phyloP scores from a whole-genome alignment of 1,140 invertebrate genomes.

The Paralvinella palmiformis region DNA sequence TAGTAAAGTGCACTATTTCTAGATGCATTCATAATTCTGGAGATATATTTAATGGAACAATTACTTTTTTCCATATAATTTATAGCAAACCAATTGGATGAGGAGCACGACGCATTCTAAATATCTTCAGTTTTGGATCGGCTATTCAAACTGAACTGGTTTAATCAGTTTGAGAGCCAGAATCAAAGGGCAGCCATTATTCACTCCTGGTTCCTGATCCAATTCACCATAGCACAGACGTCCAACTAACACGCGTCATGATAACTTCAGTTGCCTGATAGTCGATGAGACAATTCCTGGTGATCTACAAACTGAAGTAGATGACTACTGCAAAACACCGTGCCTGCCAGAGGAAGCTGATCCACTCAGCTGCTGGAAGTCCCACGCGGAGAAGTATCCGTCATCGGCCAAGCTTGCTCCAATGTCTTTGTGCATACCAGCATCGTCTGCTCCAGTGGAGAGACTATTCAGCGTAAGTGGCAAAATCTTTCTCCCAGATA shows the following conservation, averaged over 20 bases:
- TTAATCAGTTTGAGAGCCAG: background rate
- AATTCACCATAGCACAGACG: background rate
- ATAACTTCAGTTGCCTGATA: background rate
- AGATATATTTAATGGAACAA: too few species aligned
- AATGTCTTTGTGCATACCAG: background rate
- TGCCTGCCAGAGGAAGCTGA: conserved; percentile 1
- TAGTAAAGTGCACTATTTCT: too few species aligned
- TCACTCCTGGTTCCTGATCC: too few species aligned
- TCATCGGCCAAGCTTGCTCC: background rate
- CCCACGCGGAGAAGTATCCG: background rate
- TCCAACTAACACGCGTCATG: background rate
- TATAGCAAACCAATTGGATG: too few species aligned
- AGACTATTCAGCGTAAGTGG: background rate
- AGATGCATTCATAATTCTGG: too few species aligned
- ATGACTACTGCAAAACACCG: background rate
- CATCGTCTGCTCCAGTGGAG: background rate
- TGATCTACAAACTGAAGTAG: background rate
- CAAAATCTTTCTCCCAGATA: conserved; percentile 1
- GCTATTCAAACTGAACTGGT: background rate
- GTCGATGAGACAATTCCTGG: background rate
- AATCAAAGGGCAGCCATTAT: background rate
- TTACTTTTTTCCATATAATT: too few species aligned
- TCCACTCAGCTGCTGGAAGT: background rate
- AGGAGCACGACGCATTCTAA: background rate
- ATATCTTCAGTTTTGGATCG: background rate